Evolutionary conservation across 2,797 vertebrate genomes (phyloP).

Genomic region (Aphelocoma californica): DNA sequence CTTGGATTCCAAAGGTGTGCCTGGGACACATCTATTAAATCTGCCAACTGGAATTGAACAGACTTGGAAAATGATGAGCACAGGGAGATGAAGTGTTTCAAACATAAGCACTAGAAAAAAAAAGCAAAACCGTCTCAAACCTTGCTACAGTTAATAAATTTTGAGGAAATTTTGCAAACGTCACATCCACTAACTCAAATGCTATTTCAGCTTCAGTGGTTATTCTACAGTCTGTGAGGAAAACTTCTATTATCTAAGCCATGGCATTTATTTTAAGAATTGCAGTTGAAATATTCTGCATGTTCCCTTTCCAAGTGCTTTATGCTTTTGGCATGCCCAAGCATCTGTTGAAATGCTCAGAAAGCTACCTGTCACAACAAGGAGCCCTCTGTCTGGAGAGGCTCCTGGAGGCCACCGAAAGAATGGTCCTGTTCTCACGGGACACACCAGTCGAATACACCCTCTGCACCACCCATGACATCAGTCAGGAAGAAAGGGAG

Average conservation of each 20-base stretch:
- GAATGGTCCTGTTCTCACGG: background rate
- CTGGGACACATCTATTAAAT: background rate
- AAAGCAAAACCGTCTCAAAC: background rate
- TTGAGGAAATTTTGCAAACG: background rate
- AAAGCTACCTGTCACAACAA: conserved; percentile 49
- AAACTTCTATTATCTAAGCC: conserved; percentile 68
- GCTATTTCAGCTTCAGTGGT: background rate
- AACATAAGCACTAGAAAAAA: background rate
- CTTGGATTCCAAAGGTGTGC: background rate
- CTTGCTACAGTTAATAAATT: background rate
- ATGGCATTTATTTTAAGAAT: conserved; percentile 33
- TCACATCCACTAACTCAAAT: background rate
- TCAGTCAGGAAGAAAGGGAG: background rate
- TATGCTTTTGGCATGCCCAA: conserved; percentile 15
- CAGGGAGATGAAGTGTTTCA: background rate
- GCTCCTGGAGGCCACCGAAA: background rate
- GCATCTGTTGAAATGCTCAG: conserved; percentile 42
- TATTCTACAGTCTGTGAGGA: background rate
- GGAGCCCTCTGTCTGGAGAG: background rate
- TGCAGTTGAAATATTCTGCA: background rate
- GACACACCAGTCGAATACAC: background rate
- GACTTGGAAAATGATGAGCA: background rate
- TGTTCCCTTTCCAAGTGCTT: background rate
- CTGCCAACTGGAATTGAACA: background rate
- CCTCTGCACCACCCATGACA: background rate